Conservation (phyloP, 2,888 invertebrate species). For the Callyntrura guangdongensis region DNA sequence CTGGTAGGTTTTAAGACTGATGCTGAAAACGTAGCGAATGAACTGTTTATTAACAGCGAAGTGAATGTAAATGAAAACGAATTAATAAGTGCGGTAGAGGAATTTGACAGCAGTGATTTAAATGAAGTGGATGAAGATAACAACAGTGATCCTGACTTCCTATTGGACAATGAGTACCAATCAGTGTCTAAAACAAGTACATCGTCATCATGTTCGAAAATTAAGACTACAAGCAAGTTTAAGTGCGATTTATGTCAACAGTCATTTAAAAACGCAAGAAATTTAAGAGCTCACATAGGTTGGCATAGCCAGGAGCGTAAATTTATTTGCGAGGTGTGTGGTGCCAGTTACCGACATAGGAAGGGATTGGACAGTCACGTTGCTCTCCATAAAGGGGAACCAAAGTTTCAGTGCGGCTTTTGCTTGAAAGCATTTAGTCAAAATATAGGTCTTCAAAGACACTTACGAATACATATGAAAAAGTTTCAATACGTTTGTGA, state of each 20-base stretch:
- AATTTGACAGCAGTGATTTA: too few species aligned
- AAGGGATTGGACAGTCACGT: slow-evolving; percentile 89
- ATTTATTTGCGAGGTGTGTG: slow-evolving; percentile 88
- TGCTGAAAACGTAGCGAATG: background rate
- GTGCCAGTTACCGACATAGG: slow-evolving; percentile 89
- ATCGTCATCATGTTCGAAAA: background rate
- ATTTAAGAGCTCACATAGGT: slow-evolving; percentile 44
- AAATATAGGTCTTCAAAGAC: slow-evolving; percentile 88
- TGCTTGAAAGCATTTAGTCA: slow-evolving; percentile 89
- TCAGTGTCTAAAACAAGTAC: too few species aligned
- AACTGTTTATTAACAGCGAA: too few species aligned
- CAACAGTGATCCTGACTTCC: too few species aligned
- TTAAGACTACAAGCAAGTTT: background rate
- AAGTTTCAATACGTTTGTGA: slow-evolving; percentile 88
- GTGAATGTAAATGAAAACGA: too few species aligned
- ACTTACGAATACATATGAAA: slow-evolving; percentile 89
- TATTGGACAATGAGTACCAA: background rate
- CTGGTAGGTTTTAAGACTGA: background rate
- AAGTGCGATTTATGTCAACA: slow-evolving; percentile 24
- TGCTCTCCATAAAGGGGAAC: slow-evolving; percentile 87
- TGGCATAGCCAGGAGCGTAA: slow-evolving; percentile 57
- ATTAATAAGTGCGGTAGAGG: too few species aligned
- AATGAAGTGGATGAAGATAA: too few species aligned
- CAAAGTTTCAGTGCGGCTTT: slow-evolving; percentile 87
- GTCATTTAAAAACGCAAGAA: slow-evolving; percentile 45